Conservation (phyloP, 2,888 invertebrate species). For the Galeopsomyia nigrocyanea region DNA sequence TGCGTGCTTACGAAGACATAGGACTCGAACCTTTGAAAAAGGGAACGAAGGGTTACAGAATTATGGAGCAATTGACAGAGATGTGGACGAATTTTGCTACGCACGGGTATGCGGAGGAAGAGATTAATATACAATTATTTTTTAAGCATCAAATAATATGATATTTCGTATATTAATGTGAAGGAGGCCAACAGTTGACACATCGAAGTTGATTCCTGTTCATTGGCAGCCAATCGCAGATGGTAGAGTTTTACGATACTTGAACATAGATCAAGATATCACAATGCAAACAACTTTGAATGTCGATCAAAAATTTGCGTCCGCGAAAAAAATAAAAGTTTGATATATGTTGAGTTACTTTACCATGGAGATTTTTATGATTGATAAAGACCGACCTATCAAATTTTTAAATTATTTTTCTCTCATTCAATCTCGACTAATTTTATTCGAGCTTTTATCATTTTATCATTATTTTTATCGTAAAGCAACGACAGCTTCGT, state of each 20-base stretch:
- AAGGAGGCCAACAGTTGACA: slow-evolving; percentile 60
- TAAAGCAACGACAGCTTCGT: no score
- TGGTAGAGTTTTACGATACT: slow-evolving; percentile 49
- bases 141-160: background rate
- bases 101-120: slow-evolving; percentile 56
- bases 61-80: slow-evolving; percentile 57
- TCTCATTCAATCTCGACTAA: no score
- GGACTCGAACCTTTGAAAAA: slow-evolving; percentile 1
- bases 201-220: slow-evolving; percentile 52
- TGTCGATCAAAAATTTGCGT: slow-evolving; percentile 34
- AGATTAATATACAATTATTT: no score
- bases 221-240: slow-evolving; percentile 57
- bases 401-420: no score
- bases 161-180: background rate
- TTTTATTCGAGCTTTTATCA: no score
- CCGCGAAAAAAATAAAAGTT: slow-evolving; percentile 11
- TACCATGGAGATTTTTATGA: no score
- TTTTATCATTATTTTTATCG: no score
- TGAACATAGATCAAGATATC: slow-evolving; percentile 56
- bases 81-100: slow-evolving; percentile 65
- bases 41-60: slow-evolving; percentile 44
- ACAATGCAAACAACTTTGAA: slow-evolving; percentile 50
- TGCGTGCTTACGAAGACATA: background rate
- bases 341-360: no score
- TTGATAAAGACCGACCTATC: no score